Base-by-base conservation (phyloP, 1,140 invertebrate species). In the Holotrichia oblita region DNA sequence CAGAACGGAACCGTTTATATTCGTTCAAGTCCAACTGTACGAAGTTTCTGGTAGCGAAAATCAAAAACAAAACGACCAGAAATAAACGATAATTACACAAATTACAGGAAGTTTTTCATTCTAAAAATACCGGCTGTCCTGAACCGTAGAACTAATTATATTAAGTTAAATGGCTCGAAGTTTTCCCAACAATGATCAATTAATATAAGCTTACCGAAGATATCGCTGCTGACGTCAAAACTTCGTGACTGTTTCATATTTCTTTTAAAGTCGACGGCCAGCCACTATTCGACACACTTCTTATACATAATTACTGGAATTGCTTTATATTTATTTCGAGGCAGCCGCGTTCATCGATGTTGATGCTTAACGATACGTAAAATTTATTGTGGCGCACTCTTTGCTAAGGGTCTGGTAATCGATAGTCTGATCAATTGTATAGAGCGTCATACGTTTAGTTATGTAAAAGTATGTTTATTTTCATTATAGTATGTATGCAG, bases 231-330 rank as follows among this genome's bases (percentile, higher is more conserved):
- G 61, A 69, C 61, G 61, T 69, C 61, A 69, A 69, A 69, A 69
- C 61, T 69, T 69, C 61, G 61, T 69, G 61, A 69, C 61, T 69
- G 61, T 69, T 69, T 69, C 61, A 69, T 69, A 69, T 69, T 69
- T 69, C 61, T 69, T 34, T 24, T 24, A 69, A 34, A 69, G 27
- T 24, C 20, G 61, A 69, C 48, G 61, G 61, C 61, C 27, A 24
- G 61, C 61, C 61, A 69, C 22, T 24, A 34, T 69, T 34, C 61
- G 61, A 34, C 22, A 69, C 22, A 34, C 48, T 55, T 55, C 48
- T 55, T 55, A 55, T 55, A 55, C 48, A 55, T 55, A 55, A 55
- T 55, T 55, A 55, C 48, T 55, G 48, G 48, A 55, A 55, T 55
- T 55, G 48, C 48, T 55, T 20, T 22, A 69, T 69, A 22, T 69